Conservation (phyloP, 30 jellyfish, hydroid and myxozoan species). For the Mastigias papua region DNA sequence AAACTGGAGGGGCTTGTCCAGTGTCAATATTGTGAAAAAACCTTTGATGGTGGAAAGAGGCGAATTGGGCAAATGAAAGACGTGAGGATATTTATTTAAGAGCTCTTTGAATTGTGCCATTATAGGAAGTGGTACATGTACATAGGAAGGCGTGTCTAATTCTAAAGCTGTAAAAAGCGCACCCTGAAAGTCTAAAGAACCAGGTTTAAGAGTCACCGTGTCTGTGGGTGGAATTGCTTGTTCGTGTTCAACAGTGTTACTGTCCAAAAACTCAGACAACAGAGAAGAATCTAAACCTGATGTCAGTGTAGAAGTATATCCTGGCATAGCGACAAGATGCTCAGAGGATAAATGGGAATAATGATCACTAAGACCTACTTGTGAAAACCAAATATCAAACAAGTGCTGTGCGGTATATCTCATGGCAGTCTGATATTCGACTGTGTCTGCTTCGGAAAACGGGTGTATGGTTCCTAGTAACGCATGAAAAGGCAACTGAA, state of each 20-base stretch:
- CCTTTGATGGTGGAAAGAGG: conserved; percentile 52
- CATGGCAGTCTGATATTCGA: too few relatives aligned
- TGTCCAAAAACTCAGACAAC: conserved; percentile 15
- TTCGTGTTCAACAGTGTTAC: background rate
- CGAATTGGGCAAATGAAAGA: conserved; percentile 50
- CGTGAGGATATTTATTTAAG: conserved; percentile 42
- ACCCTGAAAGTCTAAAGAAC: background rate
- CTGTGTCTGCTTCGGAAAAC: too few relatives aligned
- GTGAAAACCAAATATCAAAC: background rate
- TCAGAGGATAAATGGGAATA: background rate
- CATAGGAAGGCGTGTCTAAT: conserved; percentile 38
- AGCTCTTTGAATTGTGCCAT: background rate
- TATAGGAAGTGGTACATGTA: conserved; percentile 29
- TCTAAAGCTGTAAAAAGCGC: conserved; percentile 22
- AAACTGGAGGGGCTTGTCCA: conserved; percentile 57
- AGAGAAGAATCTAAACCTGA: conserved; percentile 2
- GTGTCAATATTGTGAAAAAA: conserved; percentile 40
- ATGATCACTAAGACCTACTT: background rate
- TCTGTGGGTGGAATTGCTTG: conserved; percentile 26
- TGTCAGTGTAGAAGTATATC: background rate
- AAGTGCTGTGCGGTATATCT: background rate
- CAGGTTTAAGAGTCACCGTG: background rate
- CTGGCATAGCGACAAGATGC: background rate
- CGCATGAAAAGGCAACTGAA: too few relatives aligned
- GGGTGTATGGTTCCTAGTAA: too few relatives aligned